Percentiles rank a stretch among this genome's conserved stretches.
These are phyloP conservation scores for Athripsodes cinereus DNA, from an alignment of 2,888 invertebrate genomes.

Conservation along the genomic window DNA sequence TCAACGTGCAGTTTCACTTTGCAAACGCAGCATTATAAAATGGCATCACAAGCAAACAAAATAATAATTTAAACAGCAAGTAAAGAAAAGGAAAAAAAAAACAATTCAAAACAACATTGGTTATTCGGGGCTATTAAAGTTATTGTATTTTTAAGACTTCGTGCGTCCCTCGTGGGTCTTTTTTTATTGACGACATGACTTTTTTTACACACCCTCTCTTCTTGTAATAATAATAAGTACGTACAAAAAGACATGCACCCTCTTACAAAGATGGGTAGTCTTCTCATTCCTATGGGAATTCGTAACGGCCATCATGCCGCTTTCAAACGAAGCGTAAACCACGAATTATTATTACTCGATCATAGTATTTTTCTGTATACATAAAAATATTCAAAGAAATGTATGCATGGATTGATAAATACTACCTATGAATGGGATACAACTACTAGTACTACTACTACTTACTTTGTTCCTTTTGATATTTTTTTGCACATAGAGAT, in stretches of 20 bases:
- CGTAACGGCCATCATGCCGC: background rate
- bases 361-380: too few relatives aligned
- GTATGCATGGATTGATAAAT: background rate
- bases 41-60: too few relatives aligned
- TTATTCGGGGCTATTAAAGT: slow-evolving; percentile 1
- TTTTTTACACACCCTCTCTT: background rate
- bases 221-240: background rate
- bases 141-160: slow-evolving; percentile 9
- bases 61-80: too few relatives aligned
- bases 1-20: too few relatives aligned
- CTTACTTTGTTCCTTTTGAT: background rate
- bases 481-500: background rate
- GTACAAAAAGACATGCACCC: background rate
- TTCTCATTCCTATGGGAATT: background rate
- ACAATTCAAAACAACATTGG: too few relatives aligned
- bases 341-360: background rate
- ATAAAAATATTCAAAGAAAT: background rate
- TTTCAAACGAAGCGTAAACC: slow-evolving; percentile 1
- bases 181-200: slow-evolving; percentile 16
- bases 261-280: background rate
- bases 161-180: slow-evolving; percentile 5
- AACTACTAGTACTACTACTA: too few relatives aligned
- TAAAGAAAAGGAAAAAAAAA: too few relatives aligned
- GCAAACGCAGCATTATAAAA: too few relatives aligned
- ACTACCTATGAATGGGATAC: background rate